Base-by-base conservation (phyloP, 2,888 invertebrate genomes). In the Dascillus cervinus region DNA sequence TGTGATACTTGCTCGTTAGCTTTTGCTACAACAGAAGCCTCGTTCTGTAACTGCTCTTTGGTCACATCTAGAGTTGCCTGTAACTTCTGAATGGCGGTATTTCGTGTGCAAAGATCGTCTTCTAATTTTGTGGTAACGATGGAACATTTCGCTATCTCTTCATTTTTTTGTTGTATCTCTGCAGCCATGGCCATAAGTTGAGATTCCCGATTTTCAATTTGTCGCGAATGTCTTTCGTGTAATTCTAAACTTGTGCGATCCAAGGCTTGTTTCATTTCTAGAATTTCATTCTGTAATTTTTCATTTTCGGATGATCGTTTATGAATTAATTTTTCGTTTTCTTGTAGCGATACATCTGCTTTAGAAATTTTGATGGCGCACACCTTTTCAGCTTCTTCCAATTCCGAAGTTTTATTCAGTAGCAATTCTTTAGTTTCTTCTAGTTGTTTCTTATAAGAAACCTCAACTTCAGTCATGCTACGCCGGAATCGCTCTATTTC, bases 331-430 rank as follows among this genome's bases (percentile, higher is more conserved):
- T 42, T 35, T 17, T 47, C 53, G 4, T 55, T 43, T 19, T 51
- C 46, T 23, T 56, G 52, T 9, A 65, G 49, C 37, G 64, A 53
- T 8, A 49, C 44, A 21, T 50, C 47, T 32, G 55, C 52, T 10
- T 39, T 41, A 15, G 53, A 49, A 6, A 50, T 44, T 25, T 43
- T 40, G 10, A 42, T 42, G 11, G 56, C 53, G 4, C 49, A 55
- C 33, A 62, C 56, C 14, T 58, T 56, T 32, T 61, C 62, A 34
- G 56, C 41, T 32, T 61, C 55, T 26, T 66, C 63, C 10, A 65
- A 45, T 25, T 62, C 54, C 1, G 43, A 39, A 4, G 56, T 56
- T 45, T 65, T 66, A 13, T 52, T 50, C 34, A 63, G 56, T 19
- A 65, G 44, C 5, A 45, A 43, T 27, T 57, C 51, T 29, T 58